Percentiles rank a stretch among this genome's conserved stretches.
phyloP scores from a whole-genome alignment of 2,888 invertebrate genomes.

The Polyommatus icarus region DNA sequence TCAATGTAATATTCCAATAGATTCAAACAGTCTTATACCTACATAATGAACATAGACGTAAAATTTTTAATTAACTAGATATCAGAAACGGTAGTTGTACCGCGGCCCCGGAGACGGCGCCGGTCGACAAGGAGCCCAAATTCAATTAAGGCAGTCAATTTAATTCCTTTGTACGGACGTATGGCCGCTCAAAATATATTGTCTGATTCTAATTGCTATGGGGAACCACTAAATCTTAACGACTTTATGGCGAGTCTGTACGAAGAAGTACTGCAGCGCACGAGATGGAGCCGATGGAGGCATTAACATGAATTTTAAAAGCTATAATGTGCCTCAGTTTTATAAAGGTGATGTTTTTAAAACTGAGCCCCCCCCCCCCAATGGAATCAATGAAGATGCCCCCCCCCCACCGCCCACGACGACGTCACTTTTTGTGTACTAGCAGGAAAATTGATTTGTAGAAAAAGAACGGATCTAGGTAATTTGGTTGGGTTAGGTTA shows the following conservation, averaged over 20 bases:
- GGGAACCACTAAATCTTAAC: slow-evolving; percentile 34
- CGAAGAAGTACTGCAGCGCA: not conserved
- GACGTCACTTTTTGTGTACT: too few relatives aligned
- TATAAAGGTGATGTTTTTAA: too few relatives aligned
- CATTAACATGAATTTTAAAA: too few relatives aligned
- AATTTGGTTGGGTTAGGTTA: too few relatives aligned
- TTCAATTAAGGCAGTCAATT: slow-evolving; percentile 81
- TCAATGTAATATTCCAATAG: not conserved
- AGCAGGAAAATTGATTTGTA: too few relatives aligned
- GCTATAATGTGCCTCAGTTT: too few relatives aligned
- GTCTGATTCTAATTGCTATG: slow-evolving; percentile 28
- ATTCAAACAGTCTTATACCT: not conserved
- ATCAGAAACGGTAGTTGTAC: slow-evolving; percentile 30
- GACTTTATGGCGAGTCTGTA: not conserved
- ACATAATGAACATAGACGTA: slow-evolving; percentile 8
- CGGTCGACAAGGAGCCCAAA: slow-evolving; percentile 76
- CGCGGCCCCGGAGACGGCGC: slow-evolving; percentile 53
- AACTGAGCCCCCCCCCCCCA: too few relatives aligned
- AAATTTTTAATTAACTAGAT: slow-evolving; percentile 25
- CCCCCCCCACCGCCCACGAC: too few relatives aligned
- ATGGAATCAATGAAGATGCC: too few relatives aligned
- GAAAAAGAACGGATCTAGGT: too few relatives aligned
- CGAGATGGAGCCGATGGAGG: too few relatives aligned
- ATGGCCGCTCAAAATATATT: slow-evolving; percentile 23
- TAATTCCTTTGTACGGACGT: slow-evolving; percentile 68